Evolutionary conservation across 2,113 vertebrate genomes (phyloP).

Genomic region (Plectropomus leopardus): DNA sequence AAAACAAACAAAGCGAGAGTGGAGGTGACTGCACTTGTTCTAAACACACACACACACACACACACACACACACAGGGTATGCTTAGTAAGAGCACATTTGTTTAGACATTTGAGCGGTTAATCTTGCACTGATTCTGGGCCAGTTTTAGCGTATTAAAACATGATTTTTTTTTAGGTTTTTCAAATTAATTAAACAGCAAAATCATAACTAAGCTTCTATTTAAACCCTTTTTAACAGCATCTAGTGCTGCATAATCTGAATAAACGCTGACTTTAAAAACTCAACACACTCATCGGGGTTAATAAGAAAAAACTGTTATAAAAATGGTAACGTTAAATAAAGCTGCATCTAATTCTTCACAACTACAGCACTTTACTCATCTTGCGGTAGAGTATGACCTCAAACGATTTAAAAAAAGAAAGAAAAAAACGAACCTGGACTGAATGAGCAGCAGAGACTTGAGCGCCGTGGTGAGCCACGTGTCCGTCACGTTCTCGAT

Average conservation of each 20-base stretch:
- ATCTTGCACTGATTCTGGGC: not conserved
- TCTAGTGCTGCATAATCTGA: not conserved
- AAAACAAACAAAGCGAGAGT: not conserved
- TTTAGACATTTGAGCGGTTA: not conserved
- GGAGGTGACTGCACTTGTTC: not conserved
- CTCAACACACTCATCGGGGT: not conserved
- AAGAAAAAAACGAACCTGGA: slow-evolving; percentile 86
- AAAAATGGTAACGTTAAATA: not conserved
- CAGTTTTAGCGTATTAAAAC: not conserved
- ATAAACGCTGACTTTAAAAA: not conserved
- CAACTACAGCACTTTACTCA: not conserved
- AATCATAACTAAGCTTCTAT: no score
- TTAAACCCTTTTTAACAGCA: no score
- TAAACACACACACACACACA: not conserved
- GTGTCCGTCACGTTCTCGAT: slow-evolving; percentile 96
- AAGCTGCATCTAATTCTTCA: not conserved
- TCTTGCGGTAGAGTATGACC: not conserved
- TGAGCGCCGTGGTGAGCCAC: slow-evolving; percentile 96
- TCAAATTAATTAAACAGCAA: no score
- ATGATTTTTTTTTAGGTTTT: no score
- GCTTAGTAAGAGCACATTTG: no score
- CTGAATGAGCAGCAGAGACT: slow-evolving; percentile 96
- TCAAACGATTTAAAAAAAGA: not conserved
- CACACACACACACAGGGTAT: no score
- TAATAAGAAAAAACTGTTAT: not conserved